Percentiles rank a stretch among this genome's conserved stretches.
These are phyloP conservation scores for Aricia artaxerxes DNA, from an alignment of 2,888 invertebrate species.

Conservation along the genomic window DNA sequence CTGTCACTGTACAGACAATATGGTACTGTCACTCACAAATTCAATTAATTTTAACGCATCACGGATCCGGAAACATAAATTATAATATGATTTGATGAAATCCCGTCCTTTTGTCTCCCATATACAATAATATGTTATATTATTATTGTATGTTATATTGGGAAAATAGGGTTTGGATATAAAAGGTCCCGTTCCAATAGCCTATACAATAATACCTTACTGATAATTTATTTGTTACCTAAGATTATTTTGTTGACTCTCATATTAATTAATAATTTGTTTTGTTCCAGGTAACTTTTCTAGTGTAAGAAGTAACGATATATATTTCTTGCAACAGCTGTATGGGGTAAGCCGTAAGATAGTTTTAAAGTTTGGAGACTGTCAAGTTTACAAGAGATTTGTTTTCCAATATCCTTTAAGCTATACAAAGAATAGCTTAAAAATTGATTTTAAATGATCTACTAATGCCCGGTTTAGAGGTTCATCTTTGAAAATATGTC, in stretches of 20 bases:
- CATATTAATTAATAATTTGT: background rate
- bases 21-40: background rate
- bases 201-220: background rate
- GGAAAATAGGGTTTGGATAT: background rate
- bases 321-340: background rate
- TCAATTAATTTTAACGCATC: slow-evolving; percentile 4
- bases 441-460: too few relatives aligned
- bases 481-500: too few relatives aligned
- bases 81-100: background rate
- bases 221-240: background rate
- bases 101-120: background rate
- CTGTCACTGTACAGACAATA: background rate
- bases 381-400: background rate
- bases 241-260: background rate
- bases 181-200: background rate
- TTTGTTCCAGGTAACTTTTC: background rate
- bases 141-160: background rate
- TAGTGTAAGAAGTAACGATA: background rate
- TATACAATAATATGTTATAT: background rate
- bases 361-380: background rate
- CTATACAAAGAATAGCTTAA: too few relatives aligned
- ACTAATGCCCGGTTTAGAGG: too few relatives aligned
- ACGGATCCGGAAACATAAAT: background rate
- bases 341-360: background rate
- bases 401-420: background rate